Evolutionary conservation across 1,140 invertebrate species (phyloP).

Genomic region (Scaptomyza montana): DNA sequence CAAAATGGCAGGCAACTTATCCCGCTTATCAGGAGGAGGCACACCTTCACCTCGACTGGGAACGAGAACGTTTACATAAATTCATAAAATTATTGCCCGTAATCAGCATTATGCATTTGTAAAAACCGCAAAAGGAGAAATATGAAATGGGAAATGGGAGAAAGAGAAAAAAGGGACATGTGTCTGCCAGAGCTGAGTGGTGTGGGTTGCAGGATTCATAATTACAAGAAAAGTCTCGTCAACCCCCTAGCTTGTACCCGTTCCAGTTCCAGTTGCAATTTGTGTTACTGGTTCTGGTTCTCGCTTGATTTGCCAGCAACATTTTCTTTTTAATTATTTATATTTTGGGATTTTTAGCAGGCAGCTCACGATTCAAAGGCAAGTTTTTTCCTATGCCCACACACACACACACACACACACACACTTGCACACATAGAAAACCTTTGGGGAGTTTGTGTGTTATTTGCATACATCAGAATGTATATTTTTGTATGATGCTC

Average conservation of each 20-base stretch:
- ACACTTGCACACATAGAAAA: constrained; percentile 4
- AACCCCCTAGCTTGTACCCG: not conserved
- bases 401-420: not conserved
- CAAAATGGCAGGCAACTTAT: constrained; percentile 24
- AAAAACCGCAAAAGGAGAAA: constrained; percentile 72
- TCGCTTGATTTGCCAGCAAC: constrained; percentile 79
- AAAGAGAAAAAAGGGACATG: not conserved
- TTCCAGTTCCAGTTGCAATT: not conserved
- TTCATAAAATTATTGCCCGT: constrained; percentile 83
- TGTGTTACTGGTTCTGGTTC: constrained; percentile 15
- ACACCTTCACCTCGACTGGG: constrained; percentile 54
- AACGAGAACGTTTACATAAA: constrained; percentile 75
- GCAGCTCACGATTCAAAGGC: constrained; percentile 68
- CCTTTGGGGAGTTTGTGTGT: constrained; percentile 38
- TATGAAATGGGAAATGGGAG: not conserved
- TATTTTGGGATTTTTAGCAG: constrained; percentile 81
- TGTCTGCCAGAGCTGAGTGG: not conserved
- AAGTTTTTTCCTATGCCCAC: constrained; percentile 37
- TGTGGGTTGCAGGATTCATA: constrained; percentile 40
- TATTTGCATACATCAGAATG: constrained; percentile 77
- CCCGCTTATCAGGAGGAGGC: constrained; percentile 49
- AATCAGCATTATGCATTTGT: constrained; percentile 83
- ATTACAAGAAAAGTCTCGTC: constrained; percentile 50
- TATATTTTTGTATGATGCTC: constrained; percentile 2
- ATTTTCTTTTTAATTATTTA: constrained; percentile 82